A percentile compares a stretch with the other conserved stretches of the same genome.
Evolutionary conservation across 2,888 invertebrate species (phyloP).

Genomic region (Thumatha senex): DNA sequence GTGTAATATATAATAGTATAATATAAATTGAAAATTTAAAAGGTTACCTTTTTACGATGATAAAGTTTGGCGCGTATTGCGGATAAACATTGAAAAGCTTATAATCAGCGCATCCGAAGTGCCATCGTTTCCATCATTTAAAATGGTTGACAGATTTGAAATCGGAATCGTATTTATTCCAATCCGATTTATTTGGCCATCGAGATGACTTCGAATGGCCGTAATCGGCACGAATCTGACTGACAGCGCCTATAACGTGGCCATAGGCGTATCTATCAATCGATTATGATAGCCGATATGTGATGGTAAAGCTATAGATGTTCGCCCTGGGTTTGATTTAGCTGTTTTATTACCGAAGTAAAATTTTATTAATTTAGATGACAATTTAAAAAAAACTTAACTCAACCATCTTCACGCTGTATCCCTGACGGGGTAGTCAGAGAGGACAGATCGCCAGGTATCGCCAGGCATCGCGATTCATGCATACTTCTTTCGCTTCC

Average conservation of each 20-base stretch:
- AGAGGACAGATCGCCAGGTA: too few species aligned
- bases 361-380: constrained; percentile 24
- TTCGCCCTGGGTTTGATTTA: constrained; percentile 1
- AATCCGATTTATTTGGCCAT: constrained; percentile 3
- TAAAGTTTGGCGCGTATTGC: background rate
- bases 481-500: too few species aligned
- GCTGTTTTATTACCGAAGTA: constrained; percentile 34
- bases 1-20: too few species aligned
- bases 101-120: background rate
- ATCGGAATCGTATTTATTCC: background rate
- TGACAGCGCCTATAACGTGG: background rate
- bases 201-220: constrained; percentile 6
- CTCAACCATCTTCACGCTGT: too few species aligned
- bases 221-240: constrained; percentile 7
- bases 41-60: too few species aligned
- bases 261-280: constrained; percentile 5
- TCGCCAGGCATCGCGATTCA: too few species aligned
- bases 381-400: too few species aligned
- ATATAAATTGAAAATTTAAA: too few species aligned
- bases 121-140: background rate
- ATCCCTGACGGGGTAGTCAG: too few species aligned
- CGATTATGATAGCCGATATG: constrained; percentile 1
- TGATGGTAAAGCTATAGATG: constrained; percentile 9
- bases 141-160: background rate
- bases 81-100: background rate